Evolutionary conservation across 1,140 invertebrate genomes (phyloP), one percentile per base, ranked within the genome.

Genomic region (Diorhabda carinulata): DNA sequence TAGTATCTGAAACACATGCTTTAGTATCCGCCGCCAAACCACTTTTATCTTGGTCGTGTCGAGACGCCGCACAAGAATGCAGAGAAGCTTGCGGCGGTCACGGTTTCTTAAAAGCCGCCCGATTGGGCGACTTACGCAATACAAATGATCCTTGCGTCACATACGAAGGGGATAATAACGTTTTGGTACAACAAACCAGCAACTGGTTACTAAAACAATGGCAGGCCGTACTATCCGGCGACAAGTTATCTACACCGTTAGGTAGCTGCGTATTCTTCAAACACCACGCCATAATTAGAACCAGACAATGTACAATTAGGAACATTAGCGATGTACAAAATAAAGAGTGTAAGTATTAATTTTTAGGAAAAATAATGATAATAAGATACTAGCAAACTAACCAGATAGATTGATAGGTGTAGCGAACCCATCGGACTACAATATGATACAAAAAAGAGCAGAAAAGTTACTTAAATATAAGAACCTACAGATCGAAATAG

Each of bases 141-240:
- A 92, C 95, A 80, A 90, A 96, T 81, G 96, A 98, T 83, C 92
- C 95, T 0, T 93, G 92, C 71, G 91, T 92, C 72, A 98, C 96
- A 0, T 98, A 97, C 77, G 96, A 98, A 84, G 97, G 96, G 4
- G 96, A 98, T 79, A 97, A 97, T 81, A 97, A 96, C 82, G 95
- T 98, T 57, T 84, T 98, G 4, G 86, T 95, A 8, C 96, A 98
- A 79, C 97, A 98, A 85, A 90, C 95, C 0, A 94, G 92, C 79
- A 98, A 98, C 80, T 95, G 92, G 91, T 82, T 96, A 45, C 76
- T 96, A 57, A 84, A 85, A 40, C 87, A 92, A 77, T 91, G 88
- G 86, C 75, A 81, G 60, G 82, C 81, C 47, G 70, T 83, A 4
- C 73, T 81, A 58, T 77, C 82, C 5, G 79, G 84, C 10, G 80